Conservation (phyloP, 2,797 vertebrate species). For the Enteromius thamalakanensis region DNA sequence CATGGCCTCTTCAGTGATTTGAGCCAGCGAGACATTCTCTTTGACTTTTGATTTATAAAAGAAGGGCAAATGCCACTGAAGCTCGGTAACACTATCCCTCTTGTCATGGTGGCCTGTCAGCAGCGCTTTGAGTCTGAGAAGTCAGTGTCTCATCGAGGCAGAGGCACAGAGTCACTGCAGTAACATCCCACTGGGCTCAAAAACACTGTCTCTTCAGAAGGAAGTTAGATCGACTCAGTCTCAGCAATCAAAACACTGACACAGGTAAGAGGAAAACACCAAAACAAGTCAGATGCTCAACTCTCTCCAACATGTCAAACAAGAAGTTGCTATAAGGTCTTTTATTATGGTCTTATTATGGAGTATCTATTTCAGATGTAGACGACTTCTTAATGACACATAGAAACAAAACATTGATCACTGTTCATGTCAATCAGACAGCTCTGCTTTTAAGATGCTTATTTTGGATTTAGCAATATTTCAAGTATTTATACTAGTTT, state of each 20-base stretch:
- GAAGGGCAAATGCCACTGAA: conserved; percentile 52
- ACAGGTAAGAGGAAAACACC: background rate
- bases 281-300: conserved; percentile 26
- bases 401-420: background rate
- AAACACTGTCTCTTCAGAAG: background rate
- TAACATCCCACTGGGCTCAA: conserved; percentile 11
- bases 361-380: background rate
- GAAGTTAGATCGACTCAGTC: conserved; percentile 10
- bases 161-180: conserved; percentile 23
- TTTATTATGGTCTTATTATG: background rate
- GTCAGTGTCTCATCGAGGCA: conserved; percentile 16
- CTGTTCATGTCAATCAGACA: background rate
- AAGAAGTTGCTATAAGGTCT: conserved; percentile 4
- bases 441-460: background rate
- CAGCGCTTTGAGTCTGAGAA: conserved; percentile 39
- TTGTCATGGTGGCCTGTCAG: conserved; percentile 51
- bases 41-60: conserved; percentile 56
- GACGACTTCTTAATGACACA: background rate
- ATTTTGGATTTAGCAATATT: background rate
- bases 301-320: background rate
- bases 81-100: conserved; percentile 48
- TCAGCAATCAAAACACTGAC: conserved; percentile 28
- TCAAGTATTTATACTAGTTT: background rate
- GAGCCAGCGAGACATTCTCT: conserved; percentile 37
- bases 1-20: conserved; percentile 36